A percentile compares a stretch with the other conserved stretches of the same genome.
Evolutionary conservation across 2,888 invertebrate species (phyloP).

Genomic region (Dasysyrphus albostriatus): DNA sequence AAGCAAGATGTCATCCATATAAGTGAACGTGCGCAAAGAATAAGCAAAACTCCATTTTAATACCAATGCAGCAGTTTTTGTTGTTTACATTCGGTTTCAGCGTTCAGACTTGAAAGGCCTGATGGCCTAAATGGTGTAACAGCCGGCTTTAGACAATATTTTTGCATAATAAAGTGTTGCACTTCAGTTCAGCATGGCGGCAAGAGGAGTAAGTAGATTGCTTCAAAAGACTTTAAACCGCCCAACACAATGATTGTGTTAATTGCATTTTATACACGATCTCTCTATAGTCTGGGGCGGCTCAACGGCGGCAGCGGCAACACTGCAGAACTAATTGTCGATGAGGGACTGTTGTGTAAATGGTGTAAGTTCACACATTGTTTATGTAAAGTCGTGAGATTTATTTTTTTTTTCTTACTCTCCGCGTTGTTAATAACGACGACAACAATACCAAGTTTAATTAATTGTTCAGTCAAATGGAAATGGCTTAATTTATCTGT

Average conservation of each 20-base stretch:
- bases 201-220: neutral
- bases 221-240: slow-evolving; percentile 39
- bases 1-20: slow-evolving; percentile 18
- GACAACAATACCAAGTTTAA: slow-evolving; percentile 27
- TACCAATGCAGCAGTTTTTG: neutral
- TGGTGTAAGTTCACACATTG: slow-evolving; percentile 48
- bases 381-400: slow-evolving; percentile 37
- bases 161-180: slow-evolving; percentile 33
- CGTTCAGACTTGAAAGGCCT: neutral
- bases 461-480: slow-evolving; percentile 28
- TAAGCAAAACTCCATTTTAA: neutral
- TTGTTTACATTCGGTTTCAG: neutral
- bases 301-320: no score
- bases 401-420: neutral
- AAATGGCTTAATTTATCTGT: slow-evolving; percentile 32
- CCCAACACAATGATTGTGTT: slow-evolving; percentile 37
- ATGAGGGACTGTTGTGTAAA: neutral
- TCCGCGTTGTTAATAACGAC: neutral
- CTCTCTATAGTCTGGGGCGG: slow-evolving; percentile 5
- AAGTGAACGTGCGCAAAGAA: slow-evolving; percentile 27
- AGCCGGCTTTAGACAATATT: slow-evolving; percentile 30
- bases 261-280: slow-evolving; percentile 38
- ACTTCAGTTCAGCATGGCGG: slow-evolving; percentile 1
- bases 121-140: slow-evolving; percentile 17
- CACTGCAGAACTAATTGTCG: slow-evolving; percentile 4